phyloP scores from a whole-genome alignment of 2,797 vertebrate genomes.

The Scolopax bukidnonensis region DNA sequence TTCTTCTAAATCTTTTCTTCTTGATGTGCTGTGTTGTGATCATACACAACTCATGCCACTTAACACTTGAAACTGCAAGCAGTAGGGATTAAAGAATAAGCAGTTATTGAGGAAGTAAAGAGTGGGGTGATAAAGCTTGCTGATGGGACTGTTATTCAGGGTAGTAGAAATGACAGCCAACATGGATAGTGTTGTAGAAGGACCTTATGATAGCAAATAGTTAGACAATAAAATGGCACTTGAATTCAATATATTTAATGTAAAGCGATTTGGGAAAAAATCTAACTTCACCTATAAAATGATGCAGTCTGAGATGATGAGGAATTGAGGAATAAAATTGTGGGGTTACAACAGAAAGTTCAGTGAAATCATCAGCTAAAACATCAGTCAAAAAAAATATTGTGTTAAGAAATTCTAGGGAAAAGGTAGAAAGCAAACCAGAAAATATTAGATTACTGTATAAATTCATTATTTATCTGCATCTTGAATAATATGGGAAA shows the following conservation, averaged over 20 bases:
- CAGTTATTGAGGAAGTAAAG: background rate
- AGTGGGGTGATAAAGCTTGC: constrained; percentile 10
- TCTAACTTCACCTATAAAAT: background rate
- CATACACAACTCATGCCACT: background rate
- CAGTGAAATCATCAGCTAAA: background rate
- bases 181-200: background rate
- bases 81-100: constrained; percentile 50
- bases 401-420: background rate
- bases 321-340: background rate
- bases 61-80: constrained; percentile 16
- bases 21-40: background rate
- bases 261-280: background rate
- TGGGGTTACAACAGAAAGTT: background rate
- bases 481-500: background rate
- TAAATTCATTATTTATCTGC: background rate
- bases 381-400: background rate
- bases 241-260: background rate
- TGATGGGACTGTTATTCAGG: constrained; percentile 39
- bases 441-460: background rate
- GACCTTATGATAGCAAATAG: background rate
- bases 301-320: background rate
- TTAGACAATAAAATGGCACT: background rate
- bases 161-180: constrained; percentile 25
- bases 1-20: constrained; percentile 30
- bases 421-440: background rate